phyloP scores from a whole-genome alignment of 2,113 vertebrate genomes.

The Probosciger aterrimus region DNA sequence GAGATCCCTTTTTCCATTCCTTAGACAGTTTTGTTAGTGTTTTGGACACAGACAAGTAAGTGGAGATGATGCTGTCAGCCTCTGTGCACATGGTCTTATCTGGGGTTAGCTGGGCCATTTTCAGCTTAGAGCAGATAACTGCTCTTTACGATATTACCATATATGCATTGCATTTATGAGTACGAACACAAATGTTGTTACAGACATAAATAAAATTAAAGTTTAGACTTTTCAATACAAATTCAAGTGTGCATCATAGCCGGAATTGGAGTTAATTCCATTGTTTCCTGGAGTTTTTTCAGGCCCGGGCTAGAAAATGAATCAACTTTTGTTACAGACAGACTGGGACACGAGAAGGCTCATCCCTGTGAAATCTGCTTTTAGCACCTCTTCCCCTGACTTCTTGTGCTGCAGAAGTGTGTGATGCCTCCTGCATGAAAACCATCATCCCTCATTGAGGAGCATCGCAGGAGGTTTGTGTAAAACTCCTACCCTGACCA shows the following conservation, averaged over 20 bases:
- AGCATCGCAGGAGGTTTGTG: not conserved
- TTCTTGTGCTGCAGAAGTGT: not conserved
- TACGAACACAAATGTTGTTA: not conserved
- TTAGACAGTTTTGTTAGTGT: not conserved
- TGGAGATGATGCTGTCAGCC: not conserved
- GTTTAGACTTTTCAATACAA: not conserved
- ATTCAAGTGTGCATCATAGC: not conserved
- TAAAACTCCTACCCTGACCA: not conserved
- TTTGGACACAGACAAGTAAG: not conserved
- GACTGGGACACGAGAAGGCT: accelerated
- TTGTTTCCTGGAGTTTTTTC: not conserved
- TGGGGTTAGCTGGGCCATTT: not conserved
- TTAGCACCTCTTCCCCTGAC: not conserved
- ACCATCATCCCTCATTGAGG: not conserved
- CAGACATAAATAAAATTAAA: not conserved
- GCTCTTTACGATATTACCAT: not conserved
- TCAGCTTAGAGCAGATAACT: not conserved
- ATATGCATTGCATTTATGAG: not conserved
- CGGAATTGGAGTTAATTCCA: not conserved
- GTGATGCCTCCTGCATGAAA: not conserved
- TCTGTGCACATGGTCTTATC: not conserved
- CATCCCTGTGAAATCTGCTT: not conserved
- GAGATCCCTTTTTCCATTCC: not conserved
- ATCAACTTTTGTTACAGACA: not conserved
- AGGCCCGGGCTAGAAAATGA: not conserved